Conservation (phyloP, 1,140 invertebrate genomes). For the Drosophila burlai region DNA sequence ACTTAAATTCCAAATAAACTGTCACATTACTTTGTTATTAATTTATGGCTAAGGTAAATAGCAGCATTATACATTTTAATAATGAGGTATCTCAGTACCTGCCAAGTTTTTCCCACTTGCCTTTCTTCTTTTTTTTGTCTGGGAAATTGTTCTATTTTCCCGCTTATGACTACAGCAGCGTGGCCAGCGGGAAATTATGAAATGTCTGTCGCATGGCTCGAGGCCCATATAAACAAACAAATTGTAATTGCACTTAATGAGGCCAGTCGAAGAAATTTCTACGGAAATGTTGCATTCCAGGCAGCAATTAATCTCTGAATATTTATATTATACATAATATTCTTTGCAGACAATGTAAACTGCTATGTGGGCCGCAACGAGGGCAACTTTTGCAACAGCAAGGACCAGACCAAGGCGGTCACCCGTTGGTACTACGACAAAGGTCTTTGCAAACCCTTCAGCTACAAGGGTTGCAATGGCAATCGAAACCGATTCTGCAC, state of each 20-base stretch:
- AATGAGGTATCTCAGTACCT: slow-evolving; percentile 9
- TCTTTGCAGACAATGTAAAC: slow-evolving; percentile 74
- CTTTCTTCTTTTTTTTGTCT: slow-evolving; percentile 9
- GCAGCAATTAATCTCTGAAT: slow-evolving; percentile 47
- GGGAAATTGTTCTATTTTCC: slow-evolving; percentile 33
- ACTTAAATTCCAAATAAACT: neutral
- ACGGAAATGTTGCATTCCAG: slow-evolving; percentile 14
- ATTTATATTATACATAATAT: neutral
- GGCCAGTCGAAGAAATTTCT: slow-evolving; percentile 22
- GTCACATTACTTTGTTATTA: slow-evolving; percentile 10
- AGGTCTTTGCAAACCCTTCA: slow-evolving; percentile 67
- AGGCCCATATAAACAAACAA: slow-evolving; percentile 29
- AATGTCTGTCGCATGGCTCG: slow-evolving; percentile 36
- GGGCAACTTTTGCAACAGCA: slow-evolving; percentile 80
- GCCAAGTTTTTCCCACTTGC: slow-evolving; percentile 31
- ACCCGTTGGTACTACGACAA: slow-evolving; percentile 81
- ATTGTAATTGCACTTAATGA: slow-evolving; percentile 61
- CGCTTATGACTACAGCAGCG: slow-evolving; percentile 40
- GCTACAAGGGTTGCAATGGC: slow-evolving; percentile 78
- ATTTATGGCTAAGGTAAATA: slow-evolving; percentile 39
- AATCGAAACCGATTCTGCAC: slow-evolving; percentile 81
- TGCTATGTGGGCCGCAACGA: slow-evolving; percentile 80
- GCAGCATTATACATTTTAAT: slow-evolving; percentile 7
- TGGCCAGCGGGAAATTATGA: slow-evolving; percentile 45
- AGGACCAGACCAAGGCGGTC: slow-evolving; percentile 67